phyloP scores from a whole-genome alignment of 2,113 vertebrate genomes.

The Sturnira hondurensis region DNA sequence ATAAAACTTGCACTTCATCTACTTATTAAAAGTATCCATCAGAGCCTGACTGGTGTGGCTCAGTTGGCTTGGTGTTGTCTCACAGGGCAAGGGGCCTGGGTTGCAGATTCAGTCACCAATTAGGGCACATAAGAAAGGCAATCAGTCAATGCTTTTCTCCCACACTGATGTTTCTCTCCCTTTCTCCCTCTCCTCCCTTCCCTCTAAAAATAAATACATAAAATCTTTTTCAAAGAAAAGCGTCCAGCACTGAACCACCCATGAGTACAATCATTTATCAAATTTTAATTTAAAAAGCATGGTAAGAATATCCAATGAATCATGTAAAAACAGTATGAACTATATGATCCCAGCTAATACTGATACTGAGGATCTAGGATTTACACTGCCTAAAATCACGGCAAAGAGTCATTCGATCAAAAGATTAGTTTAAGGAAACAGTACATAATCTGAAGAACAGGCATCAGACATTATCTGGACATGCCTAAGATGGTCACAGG shows the following conservation, averaged over 20 bases:
- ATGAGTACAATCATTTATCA: not conserved
- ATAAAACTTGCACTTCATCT: slow-evolving; percentile 13
- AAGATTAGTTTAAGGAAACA: not conserved
- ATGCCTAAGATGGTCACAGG: not conserved
- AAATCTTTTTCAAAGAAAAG: not conserved
- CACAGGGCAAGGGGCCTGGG: no score
- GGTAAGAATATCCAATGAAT: not conserved
- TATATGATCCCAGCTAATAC: not conserved
- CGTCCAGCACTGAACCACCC: not conserved
- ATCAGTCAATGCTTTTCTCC: no score
- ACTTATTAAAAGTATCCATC: not conserved
- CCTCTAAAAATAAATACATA: no score
- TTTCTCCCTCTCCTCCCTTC: no score
- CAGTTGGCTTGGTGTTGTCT: no score
- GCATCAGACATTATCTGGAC: not conserved
- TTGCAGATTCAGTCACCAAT: no score
- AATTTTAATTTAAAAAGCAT: not conserved
- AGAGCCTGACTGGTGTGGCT: no score
- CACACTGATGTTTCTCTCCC: no score
- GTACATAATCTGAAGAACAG: not conserved
- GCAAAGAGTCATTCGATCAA: not conserved
- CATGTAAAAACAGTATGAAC: not conserved
- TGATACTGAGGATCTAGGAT: not conserved
- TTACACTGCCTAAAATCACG: not conserved
- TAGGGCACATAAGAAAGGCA: no score